phyloP scores from a whole-genome alignment of 2,888 invertebrate species.

The Lacanobia wlatinum region DNA sequence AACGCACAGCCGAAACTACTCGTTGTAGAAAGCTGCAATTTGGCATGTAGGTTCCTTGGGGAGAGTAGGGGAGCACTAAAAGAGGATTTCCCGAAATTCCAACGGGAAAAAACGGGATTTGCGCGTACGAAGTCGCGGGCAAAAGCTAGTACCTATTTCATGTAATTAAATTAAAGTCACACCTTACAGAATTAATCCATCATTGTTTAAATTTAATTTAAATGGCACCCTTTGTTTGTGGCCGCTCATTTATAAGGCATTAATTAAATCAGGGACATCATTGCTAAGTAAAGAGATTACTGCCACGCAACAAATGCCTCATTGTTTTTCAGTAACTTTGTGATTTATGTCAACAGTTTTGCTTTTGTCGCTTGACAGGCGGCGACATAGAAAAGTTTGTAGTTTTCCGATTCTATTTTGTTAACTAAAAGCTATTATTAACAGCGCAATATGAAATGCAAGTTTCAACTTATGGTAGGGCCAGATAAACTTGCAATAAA shows the following conservation, averaged over 20 bases:
- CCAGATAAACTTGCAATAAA: too few species aligned
- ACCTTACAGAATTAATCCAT: background rate
- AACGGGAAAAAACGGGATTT: too few species aligned
- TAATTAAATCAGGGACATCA: slow-evolving; percentile 51
- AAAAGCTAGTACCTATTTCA: too few species aligned
- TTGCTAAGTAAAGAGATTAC: background rate
- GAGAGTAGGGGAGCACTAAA: too few species aligned
- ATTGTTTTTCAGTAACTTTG: slow-evolving; percentile 16
- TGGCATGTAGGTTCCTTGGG: too few species aligned
- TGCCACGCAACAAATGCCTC: slow-evolving; percentile 6
- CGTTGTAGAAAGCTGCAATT: too few species aligned
- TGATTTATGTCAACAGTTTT: slow-evolving; percentile 21
- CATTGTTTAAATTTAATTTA: slow-evolving; percentile 6
- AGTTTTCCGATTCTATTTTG: background rate
- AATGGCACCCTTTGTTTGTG: slow-evolving; percentile 47
- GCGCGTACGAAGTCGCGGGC: too few species aligned
- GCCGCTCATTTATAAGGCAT: slow-evolving; percentile 37
- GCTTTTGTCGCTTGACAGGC: background rate
- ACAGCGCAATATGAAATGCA: background rate
- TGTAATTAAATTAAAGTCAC: background rate
- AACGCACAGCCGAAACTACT: too few species aligned
- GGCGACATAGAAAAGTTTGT: background rate
- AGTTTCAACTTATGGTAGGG: background rate
- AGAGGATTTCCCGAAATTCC: too few species aligned
- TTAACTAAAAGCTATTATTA: background rate